These are phyloP conservation scores for Crocallis elinguaria DNA, from an alignment of 2,888 invertebrate species.

Conservation along the genomic window DNA sequence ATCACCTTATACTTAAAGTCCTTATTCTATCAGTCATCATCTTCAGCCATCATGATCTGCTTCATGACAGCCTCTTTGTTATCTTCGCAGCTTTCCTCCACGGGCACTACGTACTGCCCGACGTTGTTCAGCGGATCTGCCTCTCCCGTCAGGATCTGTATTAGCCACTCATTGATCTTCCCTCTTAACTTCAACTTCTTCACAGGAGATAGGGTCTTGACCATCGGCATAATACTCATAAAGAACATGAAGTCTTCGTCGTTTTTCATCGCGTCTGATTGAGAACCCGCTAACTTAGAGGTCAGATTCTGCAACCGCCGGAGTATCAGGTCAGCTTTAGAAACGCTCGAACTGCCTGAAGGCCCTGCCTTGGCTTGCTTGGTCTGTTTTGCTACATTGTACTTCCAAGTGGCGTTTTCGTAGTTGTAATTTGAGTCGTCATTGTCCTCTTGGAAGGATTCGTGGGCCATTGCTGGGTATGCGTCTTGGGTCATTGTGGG, in stretches of 20 bases:
- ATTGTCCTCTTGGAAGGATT: constrained; percentile 5
- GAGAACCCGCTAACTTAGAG: background rate
- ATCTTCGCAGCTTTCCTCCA: background rate
- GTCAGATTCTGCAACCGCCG: background rate
- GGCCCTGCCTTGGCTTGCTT: background rate
- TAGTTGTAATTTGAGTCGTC: background rate
- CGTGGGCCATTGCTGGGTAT: background rate
- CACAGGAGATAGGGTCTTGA: constrained; percentile 42
- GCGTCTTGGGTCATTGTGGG: background rate
- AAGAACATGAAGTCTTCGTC: constrained; percentile 44
- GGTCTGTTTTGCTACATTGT: background rate
- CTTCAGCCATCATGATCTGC: constrained; percentile 10
- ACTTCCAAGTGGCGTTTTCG: constrained; percentile 7
- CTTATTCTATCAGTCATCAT: constrained; percentile 1
- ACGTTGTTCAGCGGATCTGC: constrained; percentile 8
- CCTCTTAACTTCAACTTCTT: constrained; percentile 47
- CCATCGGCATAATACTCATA: constrained; percentile 44
- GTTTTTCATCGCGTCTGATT: background rate
- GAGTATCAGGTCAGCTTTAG: constrained; percentile 19
- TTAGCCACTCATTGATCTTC: constrained; percentile 46
- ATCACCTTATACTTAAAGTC: background rate
- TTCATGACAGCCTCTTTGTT: constrained; percentile 21
- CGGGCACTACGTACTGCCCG: background rate
- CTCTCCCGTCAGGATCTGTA: constrained; percentile 30
- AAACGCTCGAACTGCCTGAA: constrained; percentile 1